These are phyloP conservation scores for Macropis europaea DNA, from an alignment of 2,888 invertebrate species.

Conservation along the genomic window DNA sequence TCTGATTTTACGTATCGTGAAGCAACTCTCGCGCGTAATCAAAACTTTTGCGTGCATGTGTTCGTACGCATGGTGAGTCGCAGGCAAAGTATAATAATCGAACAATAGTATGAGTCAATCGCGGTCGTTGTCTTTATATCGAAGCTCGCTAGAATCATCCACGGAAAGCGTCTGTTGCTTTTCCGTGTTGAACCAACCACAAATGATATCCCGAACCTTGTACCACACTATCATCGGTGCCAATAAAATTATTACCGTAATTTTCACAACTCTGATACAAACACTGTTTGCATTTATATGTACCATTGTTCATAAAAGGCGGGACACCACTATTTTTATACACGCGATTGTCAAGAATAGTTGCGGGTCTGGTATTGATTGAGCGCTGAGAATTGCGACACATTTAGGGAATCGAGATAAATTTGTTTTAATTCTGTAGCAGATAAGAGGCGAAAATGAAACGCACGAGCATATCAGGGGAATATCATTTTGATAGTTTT, in stretches of 20 bases:
- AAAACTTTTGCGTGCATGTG: not conserved
- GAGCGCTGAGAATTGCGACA: no score
- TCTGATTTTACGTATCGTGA: conserved; percentile 20
- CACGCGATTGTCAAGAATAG: no score
- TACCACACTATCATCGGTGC: not conserved
- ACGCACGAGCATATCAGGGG: conserved; percentile 1
- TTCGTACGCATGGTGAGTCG: not conserved
- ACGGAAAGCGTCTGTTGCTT: not conserved
- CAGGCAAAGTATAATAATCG: conserved; percentile 23
- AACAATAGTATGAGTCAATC: conserved; percentile 11
- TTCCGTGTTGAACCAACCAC: not conserved
- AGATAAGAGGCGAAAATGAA: conserved; percentile 2
- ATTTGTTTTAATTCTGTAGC: not conserved
- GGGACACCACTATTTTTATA: no score
- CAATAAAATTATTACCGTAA: conserved; percentile 9
- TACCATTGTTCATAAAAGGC: no score
- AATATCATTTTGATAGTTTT: not conserved
- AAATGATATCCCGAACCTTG: not conserved
- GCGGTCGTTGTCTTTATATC: not conserved
- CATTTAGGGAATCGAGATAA: no score
- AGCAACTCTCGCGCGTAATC: conserved; percentile 10
- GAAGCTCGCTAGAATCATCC: not conserved
- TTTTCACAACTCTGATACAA: not conserved
- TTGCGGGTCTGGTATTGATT: no score
- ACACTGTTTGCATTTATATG: no score